These are phyloP conservation scores for Sycophaga agraensis DNA, from an alignment of 1,140 invertebrate species.

Conservation along the genomic window DNA sequence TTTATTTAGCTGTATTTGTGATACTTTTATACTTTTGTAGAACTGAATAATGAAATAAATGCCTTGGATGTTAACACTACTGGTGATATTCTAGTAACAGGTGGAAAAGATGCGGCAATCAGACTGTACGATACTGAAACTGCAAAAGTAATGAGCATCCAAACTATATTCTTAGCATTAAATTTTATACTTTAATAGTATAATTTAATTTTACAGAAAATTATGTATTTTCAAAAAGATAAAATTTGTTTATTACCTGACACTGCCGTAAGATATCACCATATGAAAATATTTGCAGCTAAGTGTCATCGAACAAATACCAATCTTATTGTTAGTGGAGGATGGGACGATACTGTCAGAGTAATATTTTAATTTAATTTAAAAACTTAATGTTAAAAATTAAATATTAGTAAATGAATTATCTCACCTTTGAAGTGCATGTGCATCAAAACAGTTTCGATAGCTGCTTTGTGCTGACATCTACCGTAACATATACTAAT, in stretches of 20 bases:
- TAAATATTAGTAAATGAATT: too few relatives aligned
- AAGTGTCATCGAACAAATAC: slow-evolving; percentile 41
- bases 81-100: slow-evolving; percentile 37
- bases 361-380: too few relatives aligned
- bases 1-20: neutral
- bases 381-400: too few relatives aligned
- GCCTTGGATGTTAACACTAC: slow-evolving; percentile 37
- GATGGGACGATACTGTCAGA: slow-evolving; percentile 45
- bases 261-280: slow-evolving; percentile 39
- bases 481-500: too few relatives aligned
- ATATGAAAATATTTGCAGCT: slow-evolving; percentile 42
- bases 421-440: neutral
- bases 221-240: slow-evolving; percentile 31
- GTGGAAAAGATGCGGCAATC: slow-evolving; percentile 44
- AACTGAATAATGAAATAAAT: slow-evolving; percentile 45
- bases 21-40: slow-evolving; percentile 30
- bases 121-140: slow-evolving; percentile 42
- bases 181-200: neutral
- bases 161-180: too few relatives aligned
- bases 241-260: slow-evolving; percentile 30
- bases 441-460: neutral
- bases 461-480: neutral
- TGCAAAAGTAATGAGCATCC: slow-evolving; percentile 34
- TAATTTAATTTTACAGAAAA: slow-evolving; percentile 27
- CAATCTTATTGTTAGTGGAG: slow-evolving; percentile 44